Evolutionary conservation across 2,113 vertebrate genomes (phyloP), one percentile per base, ranked within the genome.

Genomic region (Pseudopodoces humilis): DNA sequence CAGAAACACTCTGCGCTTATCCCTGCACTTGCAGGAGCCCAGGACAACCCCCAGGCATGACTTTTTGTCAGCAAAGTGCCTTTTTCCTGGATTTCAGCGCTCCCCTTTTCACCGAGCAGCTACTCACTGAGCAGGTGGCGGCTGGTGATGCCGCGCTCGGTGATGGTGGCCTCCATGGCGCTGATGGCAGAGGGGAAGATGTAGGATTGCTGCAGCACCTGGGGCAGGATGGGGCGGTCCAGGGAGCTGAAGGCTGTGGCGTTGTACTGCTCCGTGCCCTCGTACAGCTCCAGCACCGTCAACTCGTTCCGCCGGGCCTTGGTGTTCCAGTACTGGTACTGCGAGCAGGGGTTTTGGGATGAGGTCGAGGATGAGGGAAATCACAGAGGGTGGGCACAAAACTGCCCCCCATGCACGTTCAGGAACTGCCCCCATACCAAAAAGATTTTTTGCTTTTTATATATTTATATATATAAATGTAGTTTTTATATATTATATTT

Each of bases 291-390:
- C 90, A 99, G 97, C 12, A 98, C 99, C 0, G 99, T 99, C 92
- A 99, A 98, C 97, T 99, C 99, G 0, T 99, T 99, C 89, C 99
- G 98, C 58, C 99, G 99, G 8, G 99, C 98, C 96, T 99, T 99
- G 1, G 99, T 98, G 92, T 99, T 99, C 99, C 99, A 99, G 96
- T 99, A 99, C 77, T 99, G 98, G 84, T 99, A 99, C 99, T 99
- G 94, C 49, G 6, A 30, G 0, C 1, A 69, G 9, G 35, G 41
- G 19, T 6, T 5, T 39, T 13, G 30, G 33, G 31, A 22, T 11
- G 17, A 28, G 1, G 39, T 5, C 12, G 39, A 39, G 39, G 39
- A 12, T 13, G 15, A 64, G 15, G n/a, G 1, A 25, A 75, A 53
- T 10, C 41, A 43, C 41, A 47, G 5, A 33, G 25, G 18, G 23